These are phyloP conservation scores for Myodes glareolus DNA, from an alignment of 2,113 vertebrate species.

Conservation along the genomic window DNA sequence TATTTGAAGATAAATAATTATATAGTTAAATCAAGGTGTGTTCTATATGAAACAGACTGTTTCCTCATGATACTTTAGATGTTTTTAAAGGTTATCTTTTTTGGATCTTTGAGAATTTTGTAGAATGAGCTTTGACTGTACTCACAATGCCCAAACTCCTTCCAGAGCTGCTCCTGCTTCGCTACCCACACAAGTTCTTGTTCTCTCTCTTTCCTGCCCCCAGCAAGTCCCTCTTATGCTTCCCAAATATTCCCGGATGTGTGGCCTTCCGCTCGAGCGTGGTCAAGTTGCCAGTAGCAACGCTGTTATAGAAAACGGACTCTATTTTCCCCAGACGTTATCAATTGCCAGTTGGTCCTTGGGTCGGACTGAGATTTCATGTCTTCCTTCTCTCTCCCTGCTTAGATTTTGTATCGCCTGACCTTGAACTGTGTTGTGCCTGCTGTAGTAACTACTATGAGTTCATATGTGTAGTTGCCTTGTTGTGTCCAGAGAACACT, in stretches of 20 bases:
- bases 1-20: not conserved
- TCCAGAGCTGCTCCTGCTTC: not conserved
- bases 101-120: not conserved
- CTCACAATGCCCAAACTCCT: not conserved
- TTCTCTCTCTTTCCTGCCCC: not conserved
- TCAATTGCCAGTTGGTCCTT: not conserved
- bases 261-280: not conserved
- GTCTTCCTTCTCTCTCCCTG: not conserved
- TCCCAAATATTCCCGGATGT: not conserved
- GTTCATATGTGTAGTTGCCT: not conserved
- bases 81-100: not conserved
- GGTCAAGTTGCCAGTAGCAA: not conserved
- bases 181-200: not conserved
- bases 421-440: not conserved
- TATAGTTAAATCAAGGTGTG: not conserved
- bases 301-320: not conserved
- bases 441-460: not conserved
- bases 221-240: not conserved
- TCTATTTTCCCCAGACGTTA: not conserved
- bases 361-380: not conserved
- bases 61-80: not conserved
- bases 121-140: not conserved
- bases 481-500: not conserved
- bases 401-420: not conserved
- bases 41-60: not conserved